Evolutionary conservation across 2,113 vertebrate genomes (phyloP).

Genomic region (Globicephala melas): DNA sequence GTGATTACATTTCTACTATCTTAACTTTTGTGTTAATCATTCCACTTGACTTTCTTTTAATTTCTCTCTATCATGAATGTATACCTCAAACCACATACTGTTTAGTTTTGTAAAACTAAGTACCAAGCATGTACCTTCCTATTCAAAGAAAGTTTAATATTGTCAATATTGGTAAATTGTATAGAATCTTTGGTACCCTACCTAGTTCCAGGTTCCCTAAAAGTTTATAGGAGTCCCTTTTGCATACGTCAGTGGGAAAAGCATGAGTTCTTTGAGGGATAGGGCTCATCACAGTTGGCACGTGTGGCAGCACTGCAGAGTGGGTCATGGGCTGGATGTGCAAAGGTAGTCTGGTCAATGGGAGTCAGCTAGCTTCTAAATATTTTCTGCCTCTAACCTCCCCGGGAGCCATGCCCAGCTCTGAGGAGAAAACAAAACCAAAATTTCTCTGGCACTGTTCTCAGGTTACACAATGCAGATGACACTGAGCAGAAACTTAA

Average conservation of each 20-base stretch:
- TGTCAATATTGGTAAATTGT: background rate
- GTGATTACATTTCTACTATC: background rate
- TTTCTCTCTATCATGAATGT: background rate
- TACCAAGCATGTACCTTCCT: background rate
- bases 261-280: background rate
- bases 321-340: background rate
- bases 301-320: background rate
- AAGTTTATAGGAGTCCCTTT: background rate
- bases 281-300: background rate
- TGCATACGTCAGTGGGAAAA: background rate
- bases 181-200: background rate
- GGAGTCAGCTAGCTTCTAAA: background rate
- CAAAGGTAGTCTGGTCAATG: background rate
- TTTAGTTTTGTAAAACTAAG: background rate
- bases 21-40: background rate
- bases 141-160: background rate
- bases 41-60: background rate
- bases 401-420: background rate
- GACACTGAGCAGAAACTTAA: background rate
- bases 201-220: background rate
- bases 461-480: background rate
- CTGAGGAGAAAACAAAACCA: background rate
- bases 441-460: background rate
- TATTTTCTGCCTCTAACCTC: background rate
- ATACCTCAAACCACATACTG: background rate